Percentiles rank a stretch among this genome's conserved stretches.
Evolutionary conservation across 23 tunicate genomes (phyloP).

Genomic region (Styela plicata): DNA sequence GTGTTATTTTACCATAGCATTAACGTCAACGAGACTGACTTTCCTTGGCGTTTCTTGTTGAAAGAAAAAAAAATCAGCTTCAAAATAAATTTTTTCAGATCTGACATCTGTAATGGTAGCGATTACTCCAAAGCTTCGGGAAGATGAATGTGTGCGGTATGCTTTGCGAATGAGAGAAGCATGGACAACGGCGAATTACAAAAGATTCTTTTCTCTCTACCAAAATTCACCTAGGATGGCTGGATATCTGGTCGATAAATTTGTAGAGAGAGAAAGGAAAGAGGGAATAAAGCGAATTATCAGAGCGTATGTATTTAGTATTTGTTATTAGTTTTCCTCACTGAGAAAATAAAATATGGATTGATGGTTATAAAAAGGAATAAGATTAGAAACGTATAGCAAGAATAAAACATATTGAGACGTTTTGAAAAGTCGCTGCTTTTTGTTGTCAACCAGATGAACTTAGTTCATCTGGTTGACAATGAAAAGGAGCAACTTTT

Average conservation of each 20-base stretch:
- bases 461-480: too few relatives aligned
- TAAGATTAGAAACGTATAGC: too few relatives aligned
- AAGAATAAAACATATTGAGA: too few relatives aligned
- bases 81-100: constrained; percentile 48
- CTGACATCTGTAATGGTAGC: constrained; percentile 58
- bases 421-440: too few relatives aligned
- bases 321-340: too few relatives aligned
- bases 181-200: constrained; percentile 67
- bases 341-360: too few relatives aligned
- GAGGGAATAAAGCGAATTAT: constrained; percentile 57
- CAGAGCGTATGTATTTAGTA: constrained; percentile 90
- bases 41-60: too few relatives aligned
- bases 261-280: constrained; percentile 79
- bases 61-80: not conserved
- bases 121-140: constrained; percentile 55
- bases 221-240: constrained; percentile 66
- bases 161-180: constrained; percentile 73
- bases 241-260: constrained; percentile 95
- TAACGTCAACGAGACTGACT: too few relatives aligned
- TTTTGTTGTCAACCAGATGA: too few relatives aligned
- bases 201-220: constrained; percentile 81
- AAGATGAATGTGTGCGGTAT: constrained; percentile 59
- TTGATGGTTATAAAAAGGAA: too few relatives aligned
- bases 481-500: too few relatives aligned
- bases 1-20: not conserved